A percentile compares a stretch with the other conserved stretches of the same genome.
Conservation (phyloP, 2,113 vertebrate species). For the Amia ocellicauda region DNA sequence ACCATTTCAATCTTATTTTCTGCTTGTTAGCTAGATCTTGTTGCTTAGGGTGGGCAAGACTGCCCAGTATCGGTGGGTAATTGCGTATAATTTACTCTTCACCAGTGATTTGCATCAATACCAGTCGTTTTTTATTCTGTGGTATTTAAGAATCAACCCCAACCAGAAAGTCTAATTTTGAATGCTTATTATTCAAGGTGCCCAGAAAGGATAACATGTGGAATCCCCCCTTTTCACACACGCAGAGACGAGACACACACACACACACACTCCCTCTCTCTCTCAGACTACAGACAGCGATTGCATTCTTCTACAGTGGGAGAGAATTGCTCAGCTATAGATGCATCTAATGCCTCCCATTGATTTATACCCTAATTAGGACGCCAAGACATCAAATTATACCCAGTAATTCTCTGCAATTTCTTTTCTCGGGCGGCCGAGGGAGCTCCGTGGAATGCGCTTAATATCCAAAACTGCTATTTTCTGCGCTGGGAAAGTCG, state of each 20-base stretch:
- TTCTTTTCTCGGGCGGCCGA: conserved; percentile 12
- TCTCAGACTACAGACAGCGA: conserved; percentile 13
- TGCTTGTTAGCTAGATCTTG: conserved; percentile 99
- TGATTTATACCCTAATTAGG: conserved; percentile 35
- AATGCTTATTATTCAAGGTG: conserved; percentile 73
- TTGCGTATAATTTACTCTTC: conserved; percentile 98
- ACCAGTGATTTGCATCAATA: conserved; percentile 91
- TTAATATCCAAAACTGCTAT: too few species aligned
- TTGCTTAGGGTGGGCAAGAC: conserved; percentile 94
- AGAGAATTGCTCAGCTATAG: conserved; percentile 5
- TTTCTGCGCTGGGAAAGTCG: too few species aligned
- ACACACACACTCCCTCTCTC: conserved; percentile 1
- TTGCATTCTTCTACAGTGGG: conserved; percentile 15
- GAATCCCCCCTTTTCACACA: conserved; percentile 35
- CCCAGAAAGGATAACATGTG: conserved; percentile 50
- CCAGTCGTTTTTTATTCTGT: conserved; percentile 74
- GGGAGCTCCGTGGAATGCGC: background rate
- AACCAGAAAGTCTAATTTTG: conserved; percentile 70
- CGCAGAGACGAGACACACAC: conserved; percentile 16
- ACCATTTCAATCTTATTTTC: conserved; percentile 99
- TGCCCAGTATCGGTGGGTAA: conserved; percentile 97
- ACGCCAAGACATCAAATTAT: conserved; percentile 26
- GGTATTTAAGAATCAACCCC: conserved; percentile 72
- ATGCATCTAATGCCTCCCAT: conserved; percentile 25
- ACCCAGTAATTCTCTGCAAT: conserved; percentile 21